Percentiles rank a stretch among this genome's conserved stretches.
phyloP scores from a whole-genome alignment of 2,888 invertebrate species.

The Vesta saturnalis region DNA sequence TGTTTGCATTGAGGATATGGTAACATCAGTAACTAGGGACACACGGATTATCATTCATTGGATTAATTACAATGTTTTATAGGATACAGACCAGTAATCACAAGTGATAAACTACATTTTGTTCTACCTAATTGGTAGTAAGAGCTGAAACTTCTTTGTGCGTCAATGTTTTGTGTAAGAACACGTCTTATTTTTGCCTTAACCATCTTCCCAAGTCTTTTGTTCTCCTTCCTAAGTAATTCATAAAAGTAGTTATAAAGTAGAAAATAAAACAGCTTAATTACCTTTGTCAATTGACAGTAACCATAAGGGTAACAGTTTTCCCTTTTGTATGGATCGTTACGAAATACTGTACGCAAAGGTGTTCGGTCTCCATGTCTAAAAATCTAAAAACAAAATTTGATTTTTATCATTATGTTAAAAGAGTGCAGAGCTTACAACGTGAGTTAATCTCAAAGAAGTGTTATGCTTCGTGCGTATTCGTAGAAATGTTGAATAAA shows the following conservation, averaged over 20 bases:
- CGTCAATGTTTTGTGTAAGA: constrained; percentile 67
- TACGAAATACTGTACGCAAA: constrained; percentile 51
- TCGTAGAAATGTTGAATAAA: too few species aligned
- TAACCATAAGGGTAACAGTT: constrained; percentile 66
- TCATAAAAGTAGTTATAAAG: not conserved
- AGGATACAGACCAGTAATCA: constrained; percentile 75
- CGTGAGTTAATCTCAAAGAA: too few species aligned
- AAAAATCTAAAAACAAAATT: constrained; percentile 63
- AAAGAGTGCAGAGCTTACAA: too few species aligned
- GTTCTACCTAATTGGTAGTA: constrained; percentile 77
- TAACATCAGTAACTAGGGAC: not conserved
- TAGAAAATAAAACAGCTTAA: constrained; percentile 13
- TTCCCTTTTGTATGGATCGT: constrained; percentile 62
- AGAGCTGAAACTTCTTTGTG: constrained; percentile 68
- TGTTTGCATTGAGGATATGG: not conserved
- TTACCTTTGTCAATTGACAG: constrained; percentile 67
- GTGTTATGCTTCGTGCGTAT: too few species aligned
- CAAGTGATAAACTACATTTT: constrained; percentile 74
- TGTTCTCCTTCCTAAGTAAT: constrained; percentile 48
- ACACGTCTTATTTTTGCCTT: constrained; percentile 67
- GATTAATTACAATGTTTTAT: too few species aligned
- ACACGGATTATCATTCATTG: too few species aligned
- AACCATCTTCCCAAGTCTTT: constrained; percentile 69
- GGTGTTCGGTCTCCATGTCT: constrained; percentile 60
- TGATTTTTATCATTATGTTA: too few species aligned